Percentiles rank a stretch among this genome's conserved stretches.
These are phyloP conservation scores for Acanthis flammea DNA, from an alignment of 2,797 vertebrate genomes.

Conservation along the genomic window DNA sequence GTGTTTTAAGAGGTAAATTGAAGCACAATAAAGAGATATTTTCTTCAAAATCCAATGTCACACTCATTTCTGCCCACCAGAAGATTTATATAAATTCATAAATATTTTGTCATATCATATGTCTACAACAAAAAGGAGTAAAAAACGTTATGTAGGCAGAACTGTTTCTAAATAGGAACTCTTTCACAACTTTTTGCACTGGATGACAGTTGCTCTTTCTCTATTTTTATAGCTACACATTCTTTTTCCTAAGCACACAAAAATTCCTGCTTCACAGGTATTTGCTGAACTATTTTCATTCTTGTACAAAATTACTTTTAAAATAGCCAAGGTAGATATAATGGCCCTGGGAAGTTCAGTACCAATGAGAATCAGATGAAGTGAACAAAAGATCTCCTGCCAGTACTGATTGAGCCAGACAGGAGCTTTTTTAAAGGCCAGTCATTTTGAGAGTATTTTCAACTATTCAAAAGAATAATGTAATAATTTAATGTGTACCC, in stretches of 20 bases:
- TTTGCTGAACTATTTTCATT: neutral
- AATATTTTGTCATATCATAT: neutral
- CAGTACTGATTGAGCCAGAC: neutral
- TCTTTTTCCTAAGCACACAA: neutral
- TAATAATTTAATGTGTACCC: neutral
- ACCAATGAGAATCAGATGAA: neutral
- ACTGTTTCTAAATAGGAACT: neutral
- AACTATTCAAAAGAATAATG: neutral
- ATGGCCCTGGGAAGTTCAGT: neutral
- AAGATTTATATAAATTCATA: neutral
- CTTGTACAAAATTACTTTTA: neutral
- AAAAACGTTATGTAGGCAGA: neutral
- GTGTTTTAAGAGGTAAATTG: neutral
- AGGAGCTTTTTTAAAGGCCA: neutral
- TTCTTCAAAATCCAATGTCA: neutral
- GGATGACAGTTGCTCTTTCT: neutral
- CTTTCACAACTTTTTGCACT: neutral
- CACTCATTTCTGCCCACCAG: neutral
- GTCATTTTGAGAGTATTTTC: neutral
- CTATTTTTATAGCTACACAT: neutral
- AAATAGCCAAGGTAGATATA: neutral
- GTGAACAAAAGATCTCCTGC: neutral
- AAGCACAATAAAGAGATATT: neutral
- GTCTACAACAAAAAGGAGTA: neutral
- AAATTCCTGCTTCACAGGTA: neutral